Conservation (phyloP, 2,113 vertebrate species). For the Pholis gunnellus region DNA sequence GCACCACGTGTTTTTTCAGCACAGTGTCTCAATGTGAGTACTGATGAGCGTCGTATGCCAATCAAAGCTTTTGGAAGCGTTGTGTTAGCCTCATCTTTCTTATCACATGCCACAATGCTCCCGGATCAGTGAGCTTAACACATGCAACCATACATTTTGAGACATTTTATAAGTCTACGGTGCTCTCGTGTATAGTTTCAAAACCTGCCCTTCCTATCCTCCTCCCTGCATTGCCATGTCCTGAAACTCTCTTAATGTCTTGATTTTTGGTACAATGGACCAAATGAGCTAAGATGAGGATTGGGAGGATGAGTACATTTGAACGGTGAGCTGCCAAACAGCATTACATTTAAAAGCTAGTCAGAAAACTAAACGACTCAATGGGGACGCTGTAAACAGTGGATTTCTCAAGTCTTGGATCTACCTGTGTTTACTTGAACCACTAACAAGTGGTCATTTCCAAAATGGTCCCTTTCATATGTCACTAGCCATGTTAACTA, state of each 20-base stretch:
- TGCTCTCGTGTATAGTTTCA: neutral
- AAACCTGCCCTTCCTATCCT: neutral
- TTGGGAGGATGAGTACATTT: slow-evolving; percentile 17
- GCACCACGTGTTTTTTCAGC: neutral
- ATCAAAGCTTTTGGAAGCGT: neutral
- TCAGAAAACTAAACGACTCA: slow-evolving; percentile 3
- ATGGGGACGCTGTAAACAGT: neutral
- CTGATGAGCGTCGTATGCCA: neutral
- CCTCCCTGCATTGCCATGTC: neutral
- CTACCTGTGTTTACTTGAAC: slow-evolving; percentile 25
- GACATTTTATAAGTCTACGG: neutral
- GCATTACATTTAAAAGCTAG: neutral
- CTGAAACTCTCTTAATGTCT: neutral
- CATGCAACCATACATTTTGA: neutral
- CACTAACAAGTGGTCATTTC: slow-evolving; percentile 11
- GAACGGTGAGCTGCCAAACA: slow-evolving; percentile 26
- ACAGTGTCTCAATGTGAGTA: neutral
- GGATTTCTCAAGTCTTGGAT: slow-evolving; percentile 33
- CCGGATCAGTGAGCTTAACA: neutral
- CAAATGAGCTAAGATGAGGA: neutral
- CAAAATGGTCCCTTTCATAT: neutral
- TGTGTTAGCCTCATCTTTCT: slow-evolving; percentile 1
- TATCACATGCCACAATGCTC: neutral
- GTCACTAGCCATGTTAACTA: neutral
- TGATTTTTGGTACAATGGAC: neutral